Percentiles rank a stretch among this genome's conserved stretches.
These are phyloP conservation scores for Galerucella nymphaeae DNA, from an alignment of 2,888 invertebrate genomes.

Conservation along the genomic window DNA sequence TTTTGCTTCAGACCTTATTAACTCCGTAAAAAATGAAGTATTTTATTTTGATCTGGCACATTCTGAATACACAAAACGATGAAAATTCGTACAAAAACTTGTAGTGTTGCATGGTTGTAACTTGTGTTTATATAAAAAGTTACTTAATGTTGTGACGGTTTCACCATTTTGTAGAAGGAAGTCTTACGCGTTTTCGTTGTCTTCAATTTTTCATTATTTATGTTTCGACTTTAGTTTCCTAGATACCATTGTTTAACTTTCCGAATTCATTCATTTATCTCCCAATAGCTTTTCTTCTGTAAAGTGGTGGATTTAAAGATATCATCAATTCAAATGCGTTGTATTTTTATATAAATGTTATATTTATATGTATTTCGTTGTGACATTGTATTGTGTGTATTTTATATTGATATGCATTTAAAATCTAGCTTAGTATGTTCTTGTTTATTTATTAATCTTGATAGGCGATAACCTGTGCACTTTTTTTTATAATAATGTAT, in stretches of 20 bases:
- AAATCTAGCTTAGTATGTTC: too few species aligned
- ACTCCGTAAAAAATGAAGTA: too few species aligned
- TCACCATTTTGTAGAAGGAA: neutral
- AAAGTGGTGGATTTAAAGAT: neutral
- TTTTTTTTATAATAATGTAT: neutral
- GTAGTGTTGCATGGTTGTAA: neutral
- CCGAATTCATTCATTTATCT: too few species aligned
- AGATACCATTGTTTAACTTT: too few species aligned
- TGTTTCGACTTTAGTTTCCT: too few species aligned
- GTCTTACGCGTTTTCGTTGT: neutral
- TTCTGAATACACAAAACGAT: neutral
- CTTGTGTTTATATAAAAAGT: neutral
- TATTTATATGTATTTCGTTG: neutral
- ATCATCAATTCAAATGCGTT: constrained; percentile 1
- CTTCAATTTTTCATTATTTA: neutral
- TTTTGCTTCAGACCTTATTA: too few species aligned
- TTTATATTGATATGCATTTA: neutral
- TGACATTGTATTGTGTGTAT: neutral
- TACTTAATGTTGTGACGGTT: neutral
- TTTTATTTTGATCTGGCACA: neutral
- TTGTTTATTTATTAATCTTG: neutral
- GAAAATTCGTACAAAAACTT: neutral
- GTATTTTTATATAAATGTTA: neutral
- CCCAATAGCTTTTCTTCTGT: neutral
- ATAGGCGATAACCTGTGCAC: too few species aligned